Evolutionary conservation across 1,140 invertebrate genomes (phyloP).

Genomic region (Drosophila pectinifera): DNA sequence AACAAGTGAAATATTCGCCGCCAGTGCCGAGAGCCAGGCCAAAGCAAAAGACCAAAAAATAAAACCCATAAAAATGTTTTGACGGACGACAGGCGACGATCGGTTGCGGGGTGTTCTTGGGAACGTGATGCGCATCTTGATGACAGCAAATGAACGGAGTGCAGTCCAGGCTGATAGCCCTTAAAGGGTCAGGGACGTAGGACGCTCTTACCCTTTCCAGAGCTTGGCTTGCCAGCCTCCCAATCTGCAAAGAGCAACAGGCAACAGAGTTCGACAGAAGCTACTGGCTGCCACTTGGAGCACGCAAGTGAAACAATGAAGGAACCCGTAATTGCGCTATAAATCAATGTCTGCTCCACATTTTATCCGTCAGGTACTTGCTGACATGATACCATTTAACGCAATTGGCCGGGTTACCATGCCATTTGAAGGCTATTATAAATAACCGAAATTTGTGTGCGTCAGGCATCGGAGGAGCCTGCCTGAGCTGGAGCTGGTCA

Average conservation of each 20-base stretch:
- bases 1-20: constrained; percentile 70
- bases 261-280: constrained; percentile 10
- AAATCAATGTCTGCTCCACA: constrained; percentile 78
- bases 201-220: constrained; percentile 4
- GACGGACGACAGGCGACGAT: constrained; percentile 63
- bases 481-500: constrained; percentile 11
- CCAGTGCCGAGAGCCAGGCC: constrained; percentile 10
- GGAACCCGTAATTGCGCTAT: constrained; percentile 65
- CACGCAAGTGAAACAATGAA: constrained; percentile 45
- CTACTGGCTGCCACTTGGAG: constrained; percentile 3
- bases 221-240: constrained; percentile 1
- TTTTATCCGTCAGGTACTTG: constrained; percentile 66
- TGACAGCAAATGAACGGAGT: constrained; percentile 43
- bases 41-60: constrained; percentile 29
- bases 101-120: constrained; percentile 43
- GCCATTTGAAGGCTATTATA: constrained; percentile 51
- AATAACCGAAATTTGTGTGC: constrained; percentile 53
- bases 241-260: neutral
- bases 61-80: constrained; percentile 78
- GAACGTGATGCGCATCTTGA: constrained; percentile 56
- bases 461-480: constrained; percentile 32
- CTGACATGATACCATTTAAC: constrained; percentile 41
- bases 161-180: constrained; percentile 26
- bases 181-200: constrained; percentile 30
- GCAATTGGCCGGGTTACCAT: constrained; percentile 40